Evolutionary conservation across 2,888 invertebrate genomes (phyloP).

Genomic region (Synergus japonicus): DNA sequence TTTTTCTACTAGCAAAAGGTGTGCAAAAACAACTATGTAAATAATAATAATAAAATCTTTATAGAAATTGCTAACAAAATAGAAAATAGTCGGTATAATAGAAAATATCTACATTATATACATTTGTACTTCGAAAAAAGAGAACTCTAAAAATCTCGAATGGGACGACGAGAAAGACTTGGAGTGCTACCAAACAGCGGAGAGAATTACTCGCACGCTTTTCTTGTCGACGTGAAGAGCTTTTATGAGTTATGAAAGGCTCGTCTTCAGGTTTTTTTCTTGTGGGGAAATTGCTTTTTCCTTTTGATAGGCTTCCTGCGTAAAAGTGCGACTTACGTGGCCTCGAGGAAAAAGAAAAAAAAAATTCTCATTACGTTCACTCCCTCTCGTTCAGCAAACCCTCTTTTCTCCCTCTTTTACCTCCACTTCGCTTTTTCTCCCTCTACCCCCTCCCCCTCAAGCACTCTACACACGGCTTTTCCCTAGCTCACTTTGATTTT

Average conservation of each 20-base stretch:
- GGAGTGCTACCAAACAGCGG: background rate
- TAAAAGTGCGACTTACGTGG: slow-evolving; percentile 39
- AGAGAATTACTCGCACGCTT: slow-evolving; percentile 36
- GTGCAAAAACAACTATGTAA: too few species aligned
- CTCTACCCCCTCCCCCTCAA: too few species aligned
- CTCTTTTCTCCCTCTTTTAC: slow-evolving; percentile 11
- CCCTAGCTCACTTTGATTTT: slow-evolving; percentile 35
- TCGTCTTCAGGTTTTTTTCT: slow-evolving; percentile 30
- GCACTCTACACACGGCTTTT: background rate
- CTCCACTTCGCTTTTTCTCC: background rate
- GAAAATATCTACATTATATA: background rate
- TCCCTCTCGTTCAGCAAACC: slow-evolving; percentile 36
- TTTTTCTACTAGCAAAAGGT: too few species aligned
- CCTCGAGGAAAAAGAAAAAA: slow-evolving; percentile 18
- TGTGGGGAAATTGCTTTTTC: slow-evolving; percentile 30
- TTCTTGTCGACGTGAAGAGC: slow-evolving; percentile 34
- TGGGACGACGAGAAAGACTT: background rate
- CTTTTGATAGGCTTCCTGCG: slow-evolving; percentile 41
- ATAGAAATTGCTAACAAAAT: too few species aligned
- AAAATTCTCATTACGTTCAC: slow-evolving; percentile 38
- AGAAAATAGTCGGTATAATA: too few species aligned
- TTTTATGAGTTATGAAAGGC: slow-evolving; percentile 35
- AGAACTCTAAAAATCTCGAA: background rate
- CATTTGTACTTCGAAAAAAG: background rate
- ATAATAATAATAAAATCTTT: too few species aligned